Evolutionary conservation across 92 coral and sea anemone species (phyloP), one percentile per base, ranked within the genome.

Genomic region (Palythoa grandis): DNA sequence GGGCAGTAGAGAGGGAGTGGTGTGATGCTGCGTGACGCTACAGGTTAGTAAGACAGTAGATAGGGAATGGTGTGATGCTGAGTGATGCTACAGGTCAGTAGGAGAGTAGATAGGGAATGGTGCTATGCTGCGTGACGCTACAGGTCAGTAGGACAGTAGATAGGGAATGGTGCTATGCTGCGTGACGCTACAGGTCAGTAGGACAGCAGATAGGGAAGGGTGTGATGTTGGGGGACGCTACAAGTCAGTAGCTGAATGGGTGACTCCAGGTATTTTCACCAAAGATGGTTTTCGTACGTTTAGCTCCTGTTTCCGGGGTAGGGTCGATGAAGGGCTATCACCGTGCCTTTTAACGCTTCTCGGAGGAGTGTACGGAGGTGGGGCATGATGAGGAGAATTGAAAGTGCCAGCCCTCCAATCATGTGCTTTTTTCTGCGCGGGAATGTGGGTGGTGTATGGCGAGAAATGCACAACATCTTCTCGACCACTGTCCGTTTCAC

Each of bases 401-500:
- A 52, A 76, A 2, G 20, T 52, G 1, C 82, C 82, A 76, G 82
- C 60, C 63, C 82, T 76, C 82, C 60, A 80, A 14, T 80, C 85
- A 63, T 80, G 85, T 19, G 85, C 85, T 80, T 80, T 80, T 57
- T 80, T 80, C 47, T 80, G 85, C 54, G 73, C 87, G 63, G 84
- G 82, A 29, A 91, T 89, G 83, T 92, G 95, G 54, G 92, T 61
- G 35, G 92, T 87, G 77, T 92, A 89, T 66, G 98, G 98, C 82
- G 92, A 92, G 39, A 95, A 94, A 29, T 37, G 95, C 78, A 87
- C 93, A 58, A 83, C 87, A 86, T 91, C 94, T 17, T 92, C 98
- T 29, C 95, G 91, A 35, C 98, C 95, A 48, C 95, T 92, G 70
- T 92, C 98, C 19, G 88, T 85, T 47, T 90, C 98, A 61, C 91